These are phyloP conservation scores for Coptodon rendalli DNA, from an alignment of 2,113 vertebrate species.

Conservation along the genomic window DNA sequence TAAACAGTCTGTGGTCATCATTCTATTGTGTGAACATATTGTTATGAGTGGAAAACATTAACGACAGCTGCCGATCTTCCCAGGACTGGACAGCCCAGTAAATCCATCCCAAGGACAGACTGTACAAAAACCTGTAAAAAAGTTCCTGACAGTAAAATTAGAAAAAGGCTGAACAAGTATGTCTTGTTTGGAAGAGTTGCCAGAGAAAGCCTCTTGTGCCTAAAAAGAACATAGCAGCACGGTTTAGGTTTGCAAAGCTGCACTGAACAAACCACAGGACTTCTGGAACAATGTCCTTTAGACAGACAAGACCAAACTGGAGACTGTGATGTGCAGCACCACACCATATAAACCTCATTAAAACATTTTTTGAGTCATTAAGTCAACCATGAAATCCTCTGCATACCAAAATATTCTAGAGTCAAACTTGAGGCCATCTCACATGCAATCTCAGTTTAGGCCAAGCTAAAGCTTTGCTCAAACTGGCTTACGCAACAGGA, in stretches of 20 bases:
- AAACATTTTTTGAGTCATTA: background rate
- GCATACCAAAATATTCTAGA: background rate
- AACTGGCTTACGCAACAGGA: background rate
- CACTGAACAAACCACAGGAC: background rate
- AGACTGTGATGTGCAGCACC: no score
- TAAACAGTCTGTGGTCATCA: background rate
- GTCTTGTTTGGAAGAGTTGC: background rate
- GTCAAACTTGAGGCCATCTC: background rate
- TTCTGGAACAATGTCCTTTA: background rate
- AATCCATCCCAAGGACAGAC: background rate
- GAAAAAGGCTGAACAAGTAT: background rate
- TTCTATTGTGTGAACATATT: background rate
- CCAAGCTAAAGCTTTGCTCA: background rate
- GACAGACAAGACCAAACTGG: background rate
- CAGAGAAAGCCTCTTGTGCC: background rate
- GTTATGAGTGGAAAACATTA: background rate
- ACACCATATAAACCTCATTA: no score
- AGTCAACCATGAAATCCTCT: background rate
- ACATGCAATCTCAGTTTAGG: no score
- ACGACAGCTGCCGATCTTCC: fast-evolving
- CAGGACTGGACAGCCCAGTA: background rate
- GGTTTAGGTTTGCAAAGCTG: background rate
- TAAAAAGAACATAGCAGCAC: background rate
- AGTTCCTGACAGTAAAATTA: background rate
- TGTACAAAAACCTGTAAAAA: background rate